Conservation (phyloP, 1,140 invertebrate genomes). For the Meloidogyne hapla region DNA sequence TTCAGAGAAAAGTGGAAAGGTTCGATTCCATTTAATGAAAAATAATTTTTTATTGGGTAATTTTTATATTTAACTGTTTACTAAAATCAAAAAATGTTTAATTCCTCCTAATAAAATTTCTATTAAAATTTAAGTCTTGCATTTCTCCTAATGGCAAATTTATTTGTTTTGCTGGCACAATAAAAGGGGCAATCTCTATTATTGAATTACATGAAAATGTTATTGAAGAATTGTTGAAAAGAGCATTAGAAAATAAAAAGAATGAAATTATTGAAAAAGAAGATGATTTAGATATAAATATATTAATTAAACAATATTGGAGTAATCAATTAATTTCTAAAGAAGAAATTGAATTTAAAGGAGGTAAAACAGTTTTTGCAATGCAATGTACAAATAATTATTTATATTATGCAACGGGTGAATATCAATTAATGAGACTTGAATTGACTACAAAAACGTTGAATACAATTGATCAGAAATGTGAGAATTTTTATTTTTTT, state of each 20-base stretch:
- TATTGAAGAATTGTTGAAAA: conserved; percentile 7
- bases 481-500: neutral
- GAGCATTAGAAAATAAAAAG: neutral
- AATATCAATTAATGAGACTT: conserved; percentile 16
- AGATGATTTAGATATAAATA: neutral
- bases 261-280: neutral
- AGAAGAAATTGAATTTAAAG: neutral
- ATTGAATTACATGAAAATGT: conserved; percentile 6
- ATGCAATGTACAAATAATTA: conserved; percentile 18
- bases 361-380: conserved; percentile 19
- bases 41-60: no score
- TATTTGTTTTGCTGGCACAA: conserved; percentile 17
- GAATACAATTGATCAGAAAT: neutral
- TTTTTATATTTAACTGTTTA: no score
- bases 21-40: no score
- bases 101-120: neutral
- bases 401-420: conserved; percentile 16
- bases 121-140: conserved; percentile 21
- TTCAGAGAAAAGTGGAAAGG: no score
- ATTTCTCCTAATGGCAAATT: conserved; percentile 35
- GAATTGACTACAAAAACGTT: conserved; percentile 12
- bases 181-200: conserved; percentile 15
- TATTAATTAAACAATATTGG: conserved; percentile 20
- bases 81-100: no score
- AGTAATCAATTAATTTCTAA: conserved; percentile 8